Evolutionary conservation across 2,113 vertebrate species (phyloP).

Genomic region (Hypocryptadius cinnamomeus): DNA sequence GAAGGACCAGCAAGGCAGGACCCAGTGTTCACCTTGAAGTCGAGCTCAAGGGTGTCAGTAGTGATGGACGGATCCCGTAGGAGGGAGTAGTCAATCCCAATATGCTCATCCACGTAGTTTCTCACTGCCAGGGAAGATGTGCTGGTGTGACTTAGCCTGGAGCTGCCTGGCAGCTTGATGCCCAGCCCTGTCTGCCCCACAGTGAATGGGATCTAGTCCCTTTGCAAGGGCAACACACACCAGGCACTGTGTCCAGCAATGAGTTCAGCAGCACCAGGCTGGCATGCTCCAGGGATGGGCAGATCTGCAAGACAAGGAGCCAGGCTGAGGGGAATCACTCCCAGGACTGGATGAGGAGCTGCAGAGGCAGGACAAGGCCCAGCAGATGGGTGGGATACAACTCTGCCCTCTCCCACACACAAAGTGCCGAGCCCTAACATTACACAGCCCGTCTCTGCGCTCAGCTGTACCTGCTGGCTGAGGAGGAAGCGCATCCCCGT

Average conservation of each 20-base stretch:
- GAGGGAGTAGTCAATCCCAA: slow-evolving; percentile 95
- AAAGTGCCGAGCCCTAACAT: background rate
- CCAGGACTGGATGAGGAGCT: background rate
- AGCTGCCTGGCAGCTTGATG: background rate
- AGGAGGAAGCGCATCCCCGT: slow-evolving; percentile 87
- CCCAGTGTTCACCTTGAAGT: slow-evolving; percentile 80
- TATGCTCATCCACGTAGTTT: slow-evolving; percentile 75
- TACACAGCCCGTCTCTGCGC: background rate
- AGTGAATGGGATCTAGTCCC: background rate
- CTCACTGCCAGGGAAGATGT: slow-evolving; percentile 65
- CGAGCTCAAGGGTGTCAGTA: slow-evolving; percentile 77
- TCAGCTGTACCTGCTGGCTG: slow-evolving; percentile 78
- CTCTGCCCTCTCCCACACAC: background rate
- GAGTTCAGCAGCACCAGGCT: slow-evolving; percentile 84
- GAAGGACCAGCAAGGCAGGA: background rate
- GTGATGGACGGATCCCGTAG: slow-evolving; percentile 79
- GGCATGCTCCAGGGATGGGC: slow-evolving; percentile 82
- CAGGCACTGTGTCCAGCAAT: slow-evolving; percentile 84
- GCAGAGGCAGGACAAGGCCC: background rate
- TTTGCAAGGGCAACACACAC: slow-evolving; percentile 53
- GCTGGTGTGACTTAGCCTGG: background rate
- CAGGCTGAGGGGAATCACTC: background rate
- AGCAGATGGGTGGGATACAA: background rate
- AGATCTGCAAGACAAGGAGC: slow-evolving; percentile 76
- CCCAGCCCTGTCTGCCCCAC: background rate